These are phyloP conservation scores for Vanessa atalanta DNA, from an alignment of 1,140 invertebrate genomes.

Conservation along the genomic window DNA sequence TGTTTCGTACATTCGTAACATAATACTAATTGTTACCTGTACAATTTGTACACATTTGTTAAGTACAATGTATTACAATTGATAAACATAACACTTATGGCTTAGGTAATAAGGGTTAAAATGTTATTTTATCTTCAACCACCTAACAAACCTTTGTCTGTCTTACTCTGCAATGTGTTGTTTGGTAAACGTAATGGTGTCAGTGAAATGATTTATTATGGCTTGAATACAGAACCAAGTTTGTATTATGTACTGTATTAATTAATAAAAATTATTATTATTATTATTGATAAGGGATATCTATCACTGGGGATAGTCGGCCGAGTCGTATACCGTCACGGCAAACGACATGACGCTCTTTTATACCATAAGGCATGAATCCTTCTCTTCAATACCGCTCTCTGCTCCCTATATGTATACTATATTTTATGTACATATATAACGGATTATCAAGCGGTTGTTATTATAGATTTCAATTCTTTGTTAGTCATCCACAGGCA, in stretches of 20 bases:
- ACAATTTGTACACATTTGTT: slow-evolving; percentile 15
- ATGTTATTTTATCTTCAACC: neutral
- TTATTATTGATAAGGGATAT: too few species aligned
- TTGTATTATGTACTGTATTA: neutral
- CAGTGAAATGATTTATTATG: slow-evolving; percentile 20
- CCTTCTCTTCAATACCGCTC: too few species aligned
- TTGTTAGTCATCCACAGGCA: too few species aligned
- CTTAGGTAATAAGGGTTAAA: slow-evolving; percentile 2
- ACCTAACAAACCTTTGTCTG: slow-evolving; percentile 19
- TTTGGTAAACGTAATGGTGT: slow-evolving; percentile 22
- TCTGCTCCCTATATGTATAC: too few species aligned
- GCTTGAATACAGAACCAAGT: neutral
- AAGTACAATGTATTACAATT: neutral
- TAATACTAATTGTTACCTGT: slow-evolving; percentile 27
- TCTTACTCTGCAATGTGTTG: slow-evolving; percentile 17
- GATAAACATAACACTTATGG: neutral
- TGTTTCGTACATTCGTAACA: slow-evolving; percentile 15
- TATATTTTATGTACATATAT: too few species aligned
- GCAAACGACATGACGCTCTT: too few species aligned
- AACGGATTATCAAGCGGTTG: too few species aligned
- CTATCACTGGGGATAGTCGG: too few species aligned
- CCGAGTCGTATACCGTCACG: too few species aligned
- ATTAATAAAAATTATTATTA: too few species aligned
- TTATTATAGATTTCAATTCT: too few species aligned
- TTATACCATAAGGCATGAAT: too few species aligned